Percentiles rank a stretch among this genome's conserved stretches.
phyloP scores from a whole-genome alignment of 2,797 vertebrate species.

The Numenius phaeopus region DNA sequence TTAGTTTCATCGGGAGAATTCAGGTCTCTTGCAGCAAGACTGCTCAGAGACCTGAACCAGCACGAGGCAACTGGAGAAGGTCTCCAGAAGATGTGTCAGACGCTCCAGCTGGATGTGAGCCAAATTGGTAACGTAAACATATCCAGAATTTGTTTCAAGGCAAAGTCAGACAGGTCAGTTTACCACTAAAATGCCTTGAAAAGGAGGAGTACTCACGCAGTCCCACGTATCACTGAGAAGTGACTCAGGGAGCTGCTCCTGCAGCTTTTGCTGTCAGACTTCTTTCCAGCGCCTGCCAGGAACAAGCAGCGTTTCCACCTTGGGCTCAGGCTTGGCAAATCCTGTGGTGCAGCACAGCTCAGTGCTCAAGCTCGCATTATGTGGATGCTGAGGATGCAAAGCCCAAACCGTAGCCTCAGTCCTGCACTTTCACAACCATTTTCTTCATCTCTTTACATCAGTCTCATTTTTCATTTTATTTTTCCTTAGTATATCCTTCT shows the following conservation, averaged over 20 bases:
- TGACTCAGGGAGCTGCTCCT: not conserved
- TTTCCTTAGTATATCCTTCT: not conserved
- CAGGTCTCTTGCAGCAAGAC: not conserved
- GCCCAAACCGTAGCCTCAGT: not conserved
- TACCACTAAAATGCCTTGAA: not conserved
- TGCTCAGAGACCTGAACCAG: not conserved
- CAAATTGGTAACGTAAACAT: not conserved
- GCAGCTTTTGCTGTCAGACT: not conserved
- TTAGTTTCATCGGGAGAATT: not conserved
- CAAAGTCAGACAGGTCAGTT: not conserved
- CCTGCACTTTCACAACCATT: not conserved
- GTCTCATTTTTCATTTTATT: not conserved
- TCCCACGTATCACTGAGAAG: accelerated
- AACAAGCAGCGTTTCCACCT: not conserved
- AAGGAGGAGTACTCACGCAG: accelerated
- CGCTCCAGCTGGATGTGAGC: not conserved
- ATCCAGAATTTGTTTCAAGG: not conserved
- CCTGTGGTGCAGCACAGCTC: not conserved
- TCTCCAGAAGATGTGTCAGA: not conserved
- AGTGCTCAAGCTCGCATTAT: accelerated
- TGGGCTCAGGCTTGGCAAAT: not conserved
- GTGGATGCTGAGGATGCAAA: not conserved
- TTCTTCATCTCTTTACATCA: not conserved
- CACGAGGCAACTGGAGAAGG: not conserved
- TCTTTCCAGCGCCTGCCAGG: not conserved